Base-by-base conservation (phyloP, 1,140 invertebrate species). In the Ostrea edulis region DNA sequence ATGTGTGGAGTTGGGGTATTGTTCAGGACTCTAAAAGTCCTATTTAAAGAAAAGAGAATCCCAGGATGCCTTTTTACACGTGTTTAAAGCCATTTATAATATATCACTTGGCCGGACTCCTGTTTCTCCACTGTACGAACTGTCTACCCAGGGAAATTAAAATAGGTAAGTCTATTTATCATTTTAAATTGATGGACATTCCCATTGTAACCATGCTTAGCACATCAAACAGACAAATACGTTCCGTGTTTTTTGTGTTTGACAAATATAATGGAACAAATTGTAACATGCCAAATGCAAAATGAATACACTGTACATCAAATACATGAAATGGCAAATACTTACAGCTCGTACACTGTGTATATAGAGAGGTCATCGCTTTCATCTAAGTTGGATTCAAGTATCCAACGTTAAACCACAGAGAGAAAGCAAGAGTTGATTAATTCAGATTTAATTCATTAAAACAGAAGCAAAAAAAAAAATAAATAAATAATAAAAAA, bases 141-240 rank as follows among this genome's bases (percentile, higher is more conserved):
- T 71, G 22, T 71, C 29, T 71, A 35, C 68, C 68, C 12, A 71
- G 68, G 35, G 68, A 71, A 71, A 71, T 71, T 35, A 71, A 71
- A 4, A 71, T 71, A 11, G 68, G 68, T 71, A 35, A 71, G 68
- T 71, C 8, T 14, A 2, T 25, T 71, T 44, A 1, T 2, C 35
- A 44, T 44, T 44, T 44, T 44, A 44, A 5, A 44, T 44, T 44
- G 35, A 44, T 5, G 35, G 35, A 44, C 35, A 44, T 44, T 44
- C 35, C 35, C 5, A 2, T 44, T 5, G 5, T 44, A 44, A 44
- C 35, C 35, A 44, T 44, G 35, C 35, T 5, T 44, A 44, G 35
- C 35, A 44, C 35, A 44, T 44, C 35, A 44, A 5, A 44, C 5
- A 1, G 2, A 44, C 2, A 1, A 44, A 44, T 2, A 44, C 35